These are phyloP conservation scores for Homarus americanus DNA, from an alignment of 1,140 invertebrate species.

Conservation along the genomic window DNA sequence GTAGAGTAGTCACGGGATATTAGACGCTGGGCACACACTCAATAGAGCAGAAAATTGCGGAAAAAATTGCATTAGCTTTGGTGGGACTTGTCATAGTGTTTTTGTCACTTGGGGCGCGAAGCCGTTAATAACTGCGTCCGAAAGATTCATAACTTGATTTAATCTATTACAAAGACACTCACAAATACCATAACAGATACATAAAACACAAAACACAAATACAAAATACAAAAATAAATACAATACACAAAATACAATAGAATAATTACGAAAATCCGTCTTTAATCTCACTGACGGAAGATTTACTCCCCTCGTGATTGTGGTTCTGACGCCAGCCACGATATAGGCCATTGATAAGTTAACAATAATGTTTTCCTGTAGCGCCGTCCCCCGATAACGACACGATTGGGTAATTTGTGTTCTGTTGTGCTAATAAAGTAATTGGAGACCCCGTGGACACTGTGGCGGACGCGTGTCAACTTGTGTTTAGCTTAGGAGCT, in stretches of 20 bases:
- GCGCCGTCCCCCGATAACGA: constrained; percentile 23
- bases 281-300: no score
- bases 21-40: constrained; percentile 36
- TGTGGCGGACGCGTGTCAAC: constrained; percentile 20
- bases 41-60: constrained; percentile 53
- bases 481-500: neutral
- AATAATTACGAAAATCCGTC: no score
- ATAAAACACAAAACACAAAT: no score
- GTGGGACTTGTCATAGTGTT: constrained; percentile 46
- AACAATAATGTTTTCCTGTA: constrained; percentile 27
- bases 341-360: constrained; percentile 35
- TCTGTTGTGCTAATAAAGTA: constrained; percentile 37
- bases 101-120: constrained; percentile 44
- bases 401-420: constrained; percentile 32
- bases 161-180: no score
- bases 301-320: no score
- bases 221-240: no score
- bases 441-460: constrained; percentile 21
- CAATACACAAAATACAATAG: no score
- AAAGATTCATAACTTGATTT: no score
- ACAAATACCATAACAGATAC: no score
- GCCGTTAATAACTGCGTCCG: constrained; percentile 54
- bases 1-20: constrained; percentile 21
- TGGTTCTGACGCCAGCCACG: no score
- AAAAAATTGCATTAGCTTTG: constrained; percentile 39